Base-by-base conservation (phyloP, 1,140 invertebrate genomes). In the Macrocentrus cingulum region DNA sequence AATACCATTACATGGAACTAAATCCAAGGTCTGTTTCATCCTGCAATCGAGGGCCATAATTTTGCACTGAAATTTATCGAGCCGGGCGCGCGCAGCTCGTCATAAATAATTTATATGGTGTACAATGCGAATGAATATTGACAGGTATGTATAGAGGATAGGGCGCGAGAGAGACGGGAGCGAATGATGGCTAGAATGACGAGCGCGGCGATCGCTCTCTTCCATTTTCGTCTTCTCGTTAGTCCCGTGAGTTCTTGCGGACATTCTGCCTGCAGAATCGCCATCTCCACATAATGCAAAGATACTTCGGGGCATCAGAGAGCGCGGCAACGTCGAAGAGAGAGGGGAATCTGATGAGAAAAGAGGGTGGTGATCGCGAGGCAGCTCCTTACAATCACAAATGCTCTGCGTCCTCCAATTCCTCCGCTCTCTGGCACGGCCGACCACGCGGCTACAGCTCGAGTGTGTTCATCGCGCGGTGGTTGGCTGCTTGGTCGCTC, bases 341-440 rank as follows among this genome's bases (percentile, higher is more conserved):
- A 50, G 18, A 50, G 44, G 44, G 13, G 11, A 49, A 49, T 25
- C 13, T 23, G 46, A 32, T 50, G 18, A 50, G 25, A 16, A 20
- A 23, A 46, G 8, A 23, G 23, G 3, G 44, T n/a, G 39, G 18
- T 15, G 36, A 42, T 6, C 11, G 34, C 2, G 41, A 42, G 18
- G 15, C 20, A 54, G 1, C 66, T 72, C 58, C 61, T 72, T 73
- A 71, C 67, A 72, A 71, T 75, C 65, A 69, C 71, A 74, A 71
- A 69, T 71, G 63, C 65, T n/a, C n/a, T 53, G 56, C 56, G 58
- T 34, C 60, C 61, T 66, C 60, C 65, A n/a, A n/a, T n/a, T n/a
- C n/a, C n/a, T n/a, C n/a, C n/a, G n/a, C n/a, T n/a, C n/a, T n/a
- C n/a, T n/a, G n/a, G n/a, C n/a, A n/a, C n/a, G n/a, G n/a, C n/a